Evolutionary conservation across 2,888 invertebrate genomes (phyloP).

Genomic region (Asteroscopus sphinx): DNA sequence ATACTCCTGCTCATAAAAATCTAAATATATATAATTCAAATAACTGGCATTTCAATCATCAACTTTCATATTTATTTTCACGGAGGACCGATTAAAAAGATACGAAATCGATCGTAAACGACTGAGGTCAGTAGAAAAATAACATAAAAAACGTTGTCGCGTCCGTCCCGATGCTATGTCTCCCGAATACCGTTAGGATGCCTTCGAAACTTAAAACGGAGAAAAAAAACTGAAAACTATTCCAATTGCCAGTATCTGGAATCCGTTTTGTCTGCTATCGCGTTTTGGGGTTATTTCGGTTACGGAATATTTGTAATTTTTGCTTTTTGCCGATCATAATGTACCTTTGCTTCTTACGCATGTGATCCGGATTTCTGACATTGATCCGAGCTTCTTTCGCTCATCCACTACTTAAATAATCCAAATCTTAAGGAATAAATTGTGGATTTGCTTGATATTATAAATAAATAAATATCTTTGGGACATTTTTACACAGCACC

Average conservation of each 20-base stretch:
- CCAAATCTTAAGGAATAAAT: too few species aligned
- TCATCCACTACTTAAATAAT: background rate
- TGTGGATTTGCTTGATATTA: too few species aligned
- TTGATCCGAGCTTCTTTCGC: constrained; percentile 37
- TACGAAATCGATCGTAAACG: constrained; percentile 77
- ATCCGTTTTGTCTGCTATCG: constrained; percentile 86
- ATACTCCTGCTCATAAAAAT: background rate
- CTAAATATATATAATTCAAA: constrained; percentile 12
- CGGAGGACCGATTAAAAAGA: constrained; percentile 61
- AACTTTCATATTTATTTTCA: constrained; percentile 58
- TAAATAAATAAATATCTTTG: too few species aligned
- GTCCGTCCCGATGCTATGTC: constrained; percentile 86
- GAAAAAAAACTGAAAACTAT: constrained; percentile 83
- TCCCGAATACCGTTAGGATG: constrained; percentile 87
- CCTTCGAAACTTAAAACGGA: constrained; percentile 80
- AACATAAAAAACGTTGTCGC: constrained; percentile 81
- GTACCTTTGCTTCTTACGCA: constrained; percentile 41
- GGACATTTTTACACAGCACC: too few species aligned
- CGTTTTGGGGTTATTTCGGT: constrained; percentile 64
- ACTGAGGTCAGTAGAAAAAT: constrained; percentile 84
- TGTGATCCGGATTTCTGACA: constrained; percentile 47
- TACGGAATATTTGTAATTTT: constrained; percentile 54
- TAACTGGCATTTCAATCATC: constrained; percentile 33
- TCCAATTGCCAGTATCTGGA: constrained; percentile 88
- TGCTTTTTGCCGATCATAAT: constrained; percentile 48